Percentiles rank a stretch among this genome's conserved stretches.
These are phyloP conservation scores for Ophioderma brevispina DNA, from an alignment of 35 echinoderm and acorn worm species.

Conservation along the genomic window DNA sequence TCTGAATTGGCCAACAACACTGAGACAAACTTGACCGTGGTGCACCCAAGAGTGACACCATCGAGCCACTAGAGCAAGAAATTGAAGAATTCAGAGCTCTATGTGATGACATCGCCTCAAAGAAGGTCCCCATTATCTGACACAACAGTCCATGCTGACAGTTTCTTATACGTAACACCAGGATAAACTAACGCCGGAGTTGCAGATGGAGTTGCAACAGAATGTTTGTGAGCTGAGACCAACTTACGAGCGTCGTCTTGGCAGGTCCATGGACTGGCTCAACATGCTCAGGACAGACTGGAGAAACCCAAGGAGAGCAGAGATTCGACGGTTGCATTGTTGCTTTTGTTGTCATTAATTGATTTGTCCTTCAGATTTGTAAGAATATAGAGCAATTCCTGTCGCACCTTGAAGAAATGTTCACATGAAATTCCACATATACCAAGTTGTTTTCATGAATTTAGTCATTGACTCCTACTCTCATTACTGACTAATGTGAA, in stretches of 20 bases:
- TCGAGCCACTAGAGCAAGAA: slow-evolving; percentile 75
- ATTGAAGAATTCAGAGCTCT: slow-evolving; percentile 79
- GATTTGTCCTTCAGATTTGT: no score
- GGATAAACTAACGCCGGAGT: slow-evolving; percentile 87
- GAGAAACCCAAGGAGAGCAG: slow-evolving; percentile 66
- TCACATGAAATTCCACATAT: no score
- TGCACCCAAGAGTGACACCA: slow-evolving; percentile 61
- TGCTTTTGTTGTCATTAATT: not conserved
- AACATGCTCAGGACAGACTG: slow-evolving; percentile 62
- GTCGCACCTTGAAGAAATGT: no score
- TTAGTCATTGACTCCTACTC: no score
- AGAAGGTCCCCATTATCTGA: slow-evolving; percentile 80
- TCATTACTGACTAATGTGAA: no score
- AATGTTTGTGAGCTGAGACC: slow-evolving; percentile 66
- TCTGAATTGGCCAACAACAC: slow-evolving; percentile 73
- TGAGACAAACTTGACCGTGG: slow-evolving; percentile 66
- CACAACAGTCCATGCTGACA: slow-evolving; percentile 78
- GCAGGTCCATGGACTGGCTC: slow-evolving; percentile 69
- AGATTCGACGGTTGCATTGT: slow-evolving; percentile 71
- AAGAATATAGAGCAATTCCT: no score
- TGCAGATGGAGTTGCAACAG: slow-evolving; percentile 64
- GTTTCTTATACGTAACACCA: slow-evolving; percentile 69
- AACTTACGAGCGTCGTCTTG: slow-evolving; percentile 72
- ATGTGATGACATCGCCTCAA: slow-evolving; percentile 61
- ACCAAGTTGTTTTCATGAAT: not conserved